Conservation (phyloP, 2,797 vertebrate species). For the Clamator glandarius region DNA sequence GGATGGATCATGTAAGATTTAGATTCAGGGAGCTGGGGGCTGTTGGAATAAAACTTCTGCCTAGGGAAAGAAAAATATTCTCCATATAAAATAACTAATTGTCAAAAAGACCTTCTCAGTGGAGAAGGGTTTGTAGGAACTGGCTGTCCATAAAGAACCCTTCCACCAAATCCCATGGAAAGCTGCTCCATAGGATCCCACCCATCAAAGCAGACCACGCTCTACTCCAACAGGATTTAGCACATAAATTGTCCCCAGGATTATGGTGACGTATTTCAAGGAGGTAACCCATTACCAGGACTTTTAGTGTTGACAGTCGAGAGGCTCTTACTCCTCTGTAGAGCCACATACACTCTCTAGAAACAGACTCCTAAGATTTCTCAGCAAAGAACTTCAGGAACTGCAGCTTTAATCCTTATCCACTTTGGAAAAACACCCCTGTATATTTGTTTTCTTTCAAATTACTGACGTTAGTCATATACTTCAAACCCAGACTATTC, state of each 20-base stretch:
- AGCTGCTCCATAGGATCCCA: not conserved
- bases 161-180: not conserved
- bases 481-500: not conserved
- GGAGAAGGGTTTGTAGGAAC: not conserved
- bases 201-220: accelerated
- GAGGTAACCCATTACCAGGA: not conserved
- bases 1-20: not conserved
- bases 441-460: not conserved
- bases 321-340: not conserved
- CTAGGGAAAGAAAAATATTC: not conserved
- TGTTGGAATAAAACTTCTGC: not conserved
- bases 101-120: not conserved
- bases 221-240: not conserved
- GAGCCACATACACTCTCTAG: not conserved
- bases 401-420: not conserved
- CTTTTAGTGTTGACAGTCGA: not conserved
- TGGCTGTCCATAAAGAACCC: not conserved
- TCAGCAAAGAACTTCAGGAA: not conserved
- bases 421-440: accelerated
- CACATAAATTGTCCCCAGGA: not conserved
- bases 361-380: not conserved
- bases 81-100: not conserved
- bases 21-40: not conserved
- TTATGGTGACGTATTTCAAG: not conserved
- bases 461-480: not conserved